Percentiles rank a stretch among this genome's conserved stretches.
These are phyloP conservation scores for Cryptus armator DNA, from an alignment of 2,888 invertebrate genomes.

Conservation along the genomic window DNA sequence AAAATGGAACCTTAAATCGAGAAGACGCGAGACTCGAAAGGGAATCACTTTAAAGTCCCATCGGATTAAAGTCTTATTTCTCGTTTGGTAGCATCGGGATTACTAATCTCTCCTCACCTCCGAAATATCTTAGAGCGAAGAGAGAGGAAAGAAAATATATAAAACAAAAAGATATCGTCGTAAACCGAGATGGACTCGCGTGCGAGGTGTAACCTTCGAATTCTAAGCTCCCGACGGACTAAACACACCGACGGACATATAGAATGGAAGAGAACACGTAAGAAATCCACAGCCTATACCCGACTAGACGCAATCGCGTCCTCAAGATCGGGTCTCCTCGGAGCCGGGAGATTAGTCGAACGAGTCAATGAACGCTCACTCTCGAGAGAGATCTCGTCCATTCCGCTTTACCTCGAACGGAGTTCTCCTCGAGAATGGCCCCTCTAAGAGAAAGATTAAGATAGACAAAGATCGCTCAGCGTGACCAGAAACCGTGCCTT, in stretches of 20 bases:
- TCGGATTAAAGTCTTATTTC: constrained; percentile 42
- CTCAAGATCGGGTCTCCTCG: constrained; percentile 52
- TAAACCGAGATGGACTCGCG: not conserved
- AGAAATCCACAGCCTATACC: not conserved
- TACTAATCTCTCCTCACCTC: constrained; percentile 43
- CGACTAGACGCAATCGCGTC: constrained; percentile 48
- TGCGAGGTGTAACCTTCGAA: constrained; percentile 41
- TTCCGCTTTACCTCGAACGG: not conserved
- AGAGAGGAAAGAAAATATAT: constrained; percentile 24
- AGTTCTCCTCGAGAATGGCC: constrained; percentile 16
- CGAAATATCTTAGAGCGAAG: constrained; percentile 4
- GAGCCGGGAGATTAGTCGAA: constrained; percentile 63
- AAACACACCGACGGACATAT: not conserved
- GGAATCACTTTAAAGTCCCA: not conserved
- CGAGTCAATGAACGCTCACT: constrained; percentile 66
- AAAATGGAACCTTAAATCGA: not conserved
- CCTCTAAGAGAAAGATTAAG: constrained; percentile 40
- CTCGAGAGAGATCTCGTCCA: constrained; percentile 15
- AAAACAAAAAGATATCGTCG: constrained; percentile 32
- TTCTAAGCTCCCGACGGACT: constrained; percentile 36
- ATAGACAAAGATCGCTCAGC: constrained; percentile 56
- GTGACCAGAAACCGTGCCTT: constrained; percentile 12
- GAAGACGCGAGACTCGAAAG: not conserved
- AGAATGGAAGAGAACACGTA: constrained; percentile 14
- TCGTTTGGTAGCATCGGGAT: constrained; percentile 4